A percentile compares a stretch with the other conserved stretches of the same genome.
Evolutionary conservation across 2,797 vertebrate genomes (phyloP).

Genomic region (Paramormyrops hopkinsi): DNA sequence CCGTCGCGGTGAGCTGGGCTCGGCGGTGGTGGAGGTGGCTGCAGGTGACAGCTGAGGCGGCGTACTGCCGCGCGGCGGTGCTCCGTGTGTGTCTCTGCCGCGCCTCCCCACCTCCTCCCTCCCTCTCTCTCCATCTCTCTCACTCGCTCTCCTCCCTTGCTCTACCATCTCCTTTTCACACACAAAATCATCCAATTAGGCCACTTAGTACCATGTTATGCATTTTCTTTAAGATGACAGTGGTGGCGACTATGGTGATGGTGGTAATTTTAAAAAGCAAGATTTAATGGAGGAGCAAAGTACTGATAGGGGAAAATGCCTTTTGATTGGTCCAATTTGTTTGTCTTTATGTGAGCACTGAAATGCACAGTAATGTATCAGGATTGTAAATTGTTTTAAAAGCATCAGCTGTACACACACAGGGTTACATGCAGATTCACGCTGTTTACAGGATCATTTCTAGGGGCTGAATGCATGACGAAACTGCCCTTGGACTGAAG

Average conservation of each 20-base stretch:
- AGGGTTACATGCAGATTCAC: neutral
- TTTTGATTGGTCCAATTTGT: neutral
- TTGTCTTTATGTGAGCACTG: neutral
- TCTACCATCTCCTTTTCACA: neutral
- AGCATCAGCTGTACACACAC: neutral
- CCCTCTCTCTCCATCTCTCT: neutral
- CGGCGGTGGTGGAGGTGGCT: constrained; percentile 28
- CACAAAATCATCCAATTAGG: constrained; percentile 38
- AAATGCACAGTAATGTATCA: neutral
- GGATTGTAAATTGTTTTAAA: neutral
- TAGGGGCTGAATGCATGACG: neutral
- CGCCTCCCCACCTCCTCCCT: neutral
- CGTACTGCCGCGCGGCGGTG: neutral
- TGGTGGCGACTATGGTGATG: neutral
- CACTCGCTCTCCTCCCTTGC: neutral
- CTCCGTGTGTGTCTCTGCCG: constrained; percentile 3
- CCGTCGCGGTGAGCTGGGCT: constrained; percentile 31
- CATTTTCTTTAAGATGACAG: constrained; percentile 27
- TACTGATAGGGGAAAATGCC: neutral
- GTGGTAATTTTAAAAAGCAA: neutral
- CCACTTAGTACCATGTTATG: constrained; percentile 39
- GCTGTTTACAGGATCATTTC: neutral
- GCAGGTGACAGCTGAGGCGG: constrained; percentile 17
- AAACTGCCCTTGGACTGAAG: neutral
- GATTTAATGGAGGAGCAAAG: neutral